Base-by-base conservation (phyloP, 2,113 vertebrate genomes). In the Brachyhypopomus gauderio region DNA sequence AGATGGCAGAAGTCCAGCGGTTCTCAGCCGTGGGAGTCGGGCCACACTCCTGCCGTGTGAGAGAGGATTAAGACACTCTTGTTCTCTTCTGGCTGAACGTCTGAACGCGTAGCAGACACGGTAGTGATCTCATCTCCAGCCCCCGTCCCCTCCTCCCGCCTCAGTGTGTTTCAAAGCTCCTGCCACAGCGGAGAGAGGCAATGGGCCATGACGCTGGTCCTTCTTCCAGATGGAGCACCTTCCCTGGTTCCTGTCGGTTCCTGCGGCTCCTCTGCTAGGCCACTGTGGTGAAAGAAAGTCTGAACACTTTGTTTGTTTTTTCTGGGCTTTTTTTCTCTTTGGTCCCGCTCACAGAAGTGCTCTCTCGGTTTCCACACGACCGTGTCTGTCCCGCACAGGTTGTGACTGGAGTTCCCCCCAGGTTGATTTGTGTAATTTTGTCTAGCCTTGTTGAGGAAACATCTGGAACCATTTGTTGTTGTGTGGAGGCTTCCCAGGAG, bases 1-100 rank as follows among this genome's bases (percentile, higher is more conserved):
- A 90, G 52, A 81, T 74, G 80, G 84, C 84, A 81, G 79, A 23
- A 89, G 78, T 75, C 90, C 91, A 89, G 88, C 87, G 72, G 23
- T 27, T 23, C 74, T 14, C 52, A 66, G 86, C 85, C 87, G 79
- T 73, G 67, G 74, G 60, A 80, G 56, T 77, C 45, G 22, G 71
- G 84, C 77, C 75, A 83, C 76, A 69, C 80, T 86, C 74, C 75
- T 70, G 85, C 88, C 48, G 27, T 27, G 55, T 88, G 87, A 87
- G 82, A 87, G 81, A 87, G 82, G 83, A 77, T 85, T 86, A 79
- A 59, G n/a, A 76, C 41, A 30, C 8, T 84, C 89, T 84, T 88
- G 90, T 91, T 72, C 73, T 83, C 48, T 23, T 71, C 62, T 67
- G 72, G 76, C 83, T 38, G 12, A 56, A 67, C 88, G 90, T 92